Evolutionary conservation across 2,888 invertebrate species (phyloP).

Genomic region (Acleris literana): DNA sequence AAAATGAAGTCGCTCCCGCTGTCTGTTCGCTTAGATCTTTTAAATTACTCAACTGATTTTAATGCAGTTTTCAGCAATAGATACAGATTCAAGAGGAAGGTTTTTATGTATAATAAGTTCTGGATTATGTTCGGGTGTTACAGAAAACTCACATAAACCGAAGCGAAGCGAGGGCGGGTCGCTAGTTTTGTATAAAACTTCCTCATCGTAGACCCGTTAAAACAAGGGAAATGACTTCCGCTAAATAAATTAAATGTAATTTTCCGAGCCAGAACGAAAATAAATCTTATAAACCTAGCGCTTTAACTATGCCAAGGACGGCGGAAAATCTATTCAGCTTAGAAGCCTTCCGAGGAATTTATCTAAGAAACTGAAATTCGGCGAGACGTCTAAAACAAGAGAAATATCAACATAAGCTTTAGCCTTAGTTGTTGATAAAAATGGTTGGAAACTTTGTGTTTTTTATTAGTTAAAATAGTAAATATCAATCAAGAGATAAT

Average conservation of each 20-base stretch:
- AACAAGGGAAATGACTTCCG: not conserved
- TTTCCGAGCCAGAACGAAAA: not conserved
- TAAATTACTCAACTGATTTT: too few species aligned
- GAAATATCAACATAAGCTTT: slow-evolving; percentile 15
- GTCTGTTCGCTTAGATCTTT: too few species aligned
- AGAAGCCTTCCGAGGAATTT: slow-evolving; percentile 26
- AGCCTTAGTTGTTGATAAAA: slow-evolving; percentile 4
- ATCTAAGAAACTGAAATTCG: slow-evolving; percentile 27
- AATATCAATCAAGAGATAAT: too few species aligned
- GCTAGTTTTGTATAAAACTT: too few species aligned
- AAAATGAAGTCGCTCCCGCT: too few species aligned
- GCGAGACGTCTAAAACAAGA: not conserved
- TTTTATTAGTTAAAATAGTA: not conserved
- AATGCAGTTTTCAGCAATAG: too few species aligned
- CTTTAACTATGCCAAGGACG: slow-evolving; percentile 19
- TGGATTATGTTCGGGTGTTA: too few species aligned
- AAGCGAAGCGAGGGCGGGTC: too few species aligned
- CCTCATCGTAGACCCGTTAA: too few species aligned
- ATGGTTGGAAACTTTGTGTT: not conserved
- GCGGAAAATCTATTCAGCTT: slow-evolving; percentile 5
- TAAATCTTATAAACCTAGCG: slow-evolving; percentile 6
- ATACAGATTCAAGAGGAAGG: too few species aligned
- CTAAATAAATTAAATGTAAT: not conserved
- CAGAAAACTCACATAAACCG: too few species aligned
- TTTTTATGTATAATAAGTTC: too few species aligned